phyloP scores from a whole-genome alignment of 2,888 invertebrate genomes.

The Brassicogethes aeneus region DNA sequence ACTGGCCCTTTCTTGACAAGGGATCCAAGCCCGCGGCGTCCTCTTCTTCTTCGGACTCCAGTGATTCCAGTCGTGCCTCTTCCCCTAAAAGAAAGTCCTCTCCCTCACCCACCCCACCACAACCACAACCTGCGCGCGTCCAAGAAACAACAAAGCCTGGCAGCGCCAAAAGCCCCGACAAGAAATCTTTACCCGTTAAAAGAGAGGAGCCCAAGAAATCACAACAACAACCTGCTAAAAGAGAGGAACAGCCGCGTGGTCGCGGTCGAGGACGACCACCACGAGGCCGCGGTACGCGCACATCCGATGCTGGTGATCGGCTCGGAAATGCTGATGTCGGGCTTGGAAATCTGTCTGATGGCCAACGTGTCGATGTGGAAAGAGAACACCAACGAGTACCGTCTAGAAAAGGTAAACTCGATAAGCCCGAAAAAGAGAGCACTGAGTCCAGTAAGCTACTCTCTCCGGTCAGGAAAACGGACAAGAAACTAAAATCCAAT shows the following conservation, averaged over 20 bases:
- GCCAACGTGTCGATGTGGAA: slow-evolving; percentile 44
- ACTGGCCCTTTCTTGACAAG: slow-evolving; percentile 76
- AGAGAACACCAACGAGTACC: slow-evolving; percentile 28
- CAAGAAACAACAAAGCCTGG: slow-evolving; percentile 13
- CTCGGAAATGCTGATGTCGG: slow-evolving; percentile 57
- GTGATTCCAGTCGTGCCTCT: slow-evolving; percentile 38
- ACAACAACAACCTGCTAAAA: too few relatives aligned
- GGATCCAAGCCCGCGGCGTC: slow-evolving; percentile 60
- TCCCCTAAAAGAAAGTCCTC: slow-evolving; percentile 18
- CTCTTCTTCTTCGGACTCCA: slow-evolving; percentile 52
- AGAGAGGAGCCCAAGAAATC: slow-evolving; percentile 66
- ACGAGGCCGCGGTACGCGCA: slow-evolving; percentile 21
- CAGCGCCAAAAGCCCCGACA: slow-evolving; percentile 16
- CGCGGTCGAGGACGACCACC: slow-evolving; percentile 25
- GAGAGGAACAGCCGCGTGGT: slow-evolving; percentile 35
- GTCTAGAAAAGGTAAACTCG: slow-evolving; percentile 35
- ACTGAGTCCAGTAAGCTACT: slow-evolving; percentile 51
- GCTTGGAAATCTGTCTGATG: slow-evolving; percentile 55
- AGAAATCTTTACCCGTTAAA: slow-evolving; percentile 56
- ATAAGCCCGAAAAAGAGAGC: slow-evolving; percentile 44
- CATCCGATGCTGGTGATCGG: slow-evolving; percentile 50
- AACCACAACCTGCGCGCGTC: slow-evolving; percentile 14
- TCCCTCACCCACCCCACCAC: slow-evolving; percentile 15
- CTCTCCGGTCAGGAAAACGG: slow-evolving; percentile 53
- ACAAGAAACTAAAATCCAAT: slow-evolving; percentile 47